Percentiles rank a stretch among this genome's conserved stretches.
Conservation (phyloP, 2,113 vertebrate genomes). For the Piaya cayana region DNA sequence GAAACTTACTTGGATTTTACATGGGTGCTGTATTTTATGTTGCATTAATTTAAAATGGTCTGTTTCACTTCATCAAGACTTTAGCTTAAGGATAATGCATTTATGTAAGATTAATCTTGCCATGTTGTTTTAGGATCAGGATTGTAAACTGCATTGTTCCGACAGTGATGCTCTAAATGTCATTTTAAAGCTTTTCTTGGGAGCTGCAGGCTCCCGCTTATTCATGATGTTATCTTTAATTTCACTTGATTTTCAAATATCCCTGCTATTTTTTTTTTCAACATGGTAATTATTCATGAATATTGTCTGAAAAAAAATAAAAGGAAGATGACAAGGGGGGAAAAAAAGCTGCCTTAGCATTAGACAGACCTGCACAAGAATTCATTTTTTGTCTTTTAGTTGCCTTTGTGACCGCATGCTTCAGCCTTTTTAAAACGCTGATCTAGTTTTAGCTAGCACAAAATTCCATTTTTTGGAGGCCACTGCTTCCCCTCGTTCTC, state of each 20-base stretch:
- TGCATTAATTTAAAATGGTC: slow-evolving; percentile 61
- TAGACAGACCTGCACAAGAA: neutral
- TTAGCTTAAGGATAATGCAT: slow-evolving; percentile 72
- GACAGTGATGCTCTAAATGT: slow-evolving; percentile 49
- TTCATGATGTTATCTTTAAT: slow-evolving; percentile 52
- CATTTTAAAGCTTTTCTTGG: slow-evolving; percentile 48
- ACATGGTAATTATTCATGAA: slow-evolving; percentile 31
- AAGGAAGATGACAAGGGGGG: neutral
- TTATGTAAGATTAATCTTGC: slow-evolving; percentile 70
- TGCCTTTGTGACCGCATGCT: neutral
- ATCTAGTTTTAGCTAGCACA: neutral
- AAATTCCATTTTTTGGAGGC: neutral
- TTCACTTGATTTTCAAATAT: slow-evolving; percentile 42
- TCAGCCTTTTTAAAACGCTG: neutral
- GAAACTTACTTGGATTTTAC: slow-evolving; percentile 56
- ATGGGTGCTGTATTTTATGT: slow-evolving; percentile 17
- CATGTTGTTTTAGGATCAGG: slow-evolving; percentile 64
- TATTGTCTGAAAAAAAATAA: neutral
- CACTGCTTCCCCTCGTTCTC: neutral
- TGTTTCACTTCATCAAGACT: slow-evolving; percentile 63
- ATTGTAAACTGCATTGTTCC: slow-evolving; percentile 54
- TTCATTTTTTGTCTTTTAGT: neutral
- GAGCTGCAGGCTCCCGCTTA: slow-evolving; percentile 50
- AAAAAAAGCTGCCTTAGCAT: neutral
- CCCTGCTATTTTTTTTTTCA: slow-evolving; percentile 49